These are phyloP conservation scores for Lamellibrachia satsuma DNA, from an alignment of 2,888 invertebrate genomes.

Conservation along the genomic window DNA sequence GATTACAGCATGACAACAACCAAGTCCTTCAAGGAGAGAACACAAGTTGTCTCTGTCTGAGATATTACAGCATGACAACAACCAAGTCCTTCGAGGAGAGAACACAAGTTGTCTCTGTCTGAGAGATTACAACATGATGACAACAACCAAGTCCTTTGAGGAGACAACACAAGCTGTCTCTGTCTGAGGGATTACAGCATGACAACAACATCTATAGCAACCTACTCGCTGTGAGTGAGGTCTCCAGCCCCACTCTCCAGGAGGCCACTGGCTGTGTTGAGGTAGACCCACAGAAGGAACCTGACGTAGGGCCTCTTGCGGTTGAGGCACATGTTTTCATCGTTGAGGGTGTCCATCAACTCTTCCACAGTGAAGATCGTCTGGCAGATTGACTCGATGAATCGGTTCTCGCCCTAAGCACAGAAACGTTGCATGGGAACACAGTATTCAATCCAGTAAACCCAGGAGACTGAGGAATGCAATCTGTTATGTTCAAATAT, in stretches of 20 bases:
- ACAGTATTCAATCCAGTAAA: background rate
- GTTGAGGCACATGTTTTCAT: slow-evolving; percentile 56
- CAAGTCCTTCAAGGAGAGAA: no score
- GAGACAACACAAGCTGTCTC: no score
- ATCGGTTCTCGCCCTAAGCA: slow-evolving; percentile 64
- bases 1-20: no score
- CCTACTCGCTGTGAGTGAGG: slow-evolving; percentile 62
- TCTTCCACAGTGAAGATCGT: slow-evolving; percentile 64
- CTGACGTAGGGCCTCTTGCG: slow-evolving; percentile 62
- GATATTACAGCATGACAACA: no score
- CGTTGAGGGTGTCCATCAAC: slow-evolving; percentile 60
- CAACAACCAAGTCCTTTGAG: no score
- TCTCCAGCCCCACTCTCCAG: slow-evolving; percentile 62
- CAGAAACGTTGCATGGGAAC: background rate
- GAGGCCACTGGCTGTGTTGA: slow-evolving; percentile 55
- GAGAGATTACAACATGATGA: no score
- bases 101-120: no score
- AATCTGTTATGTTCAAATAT: background rate
- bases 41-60: no score
- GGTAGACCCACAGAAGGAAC: slow-evolving; percentile 64
- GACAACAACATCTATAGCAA: background rate
- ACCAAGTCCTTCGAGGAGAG: no score
- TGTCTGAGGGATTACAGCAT: no score
- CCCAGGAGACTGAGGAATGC: background rate
- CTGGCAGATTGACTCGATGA: slow-evolving; percentile 65